Evolutionary conservation across 2,113 vertebrate species (phyloP), one percentile per base, ranked within the genome.

Genomic region (Solea senegalensis): DNA sequence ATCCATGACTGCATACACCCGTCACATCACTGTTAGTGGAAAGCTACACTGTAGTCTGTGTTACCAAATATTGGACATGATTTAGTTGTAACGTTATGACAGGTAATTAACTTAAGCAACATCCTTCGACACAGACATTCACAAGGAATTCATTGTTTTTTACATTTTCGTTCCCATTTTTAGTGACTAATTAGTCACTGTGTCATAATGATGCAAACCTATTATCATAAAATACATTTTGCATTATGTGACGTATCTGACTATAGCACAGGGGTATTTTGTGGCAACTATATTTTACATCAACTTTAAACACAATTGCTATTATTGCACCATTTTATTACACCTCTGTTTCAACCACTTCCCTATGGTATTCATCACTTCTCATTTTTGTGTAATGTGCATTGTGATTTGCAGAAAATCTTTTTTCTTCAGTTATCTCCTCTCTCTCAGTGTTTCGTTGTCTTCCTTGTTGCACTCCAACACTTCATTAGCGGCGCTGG

Each of bases 381-480:
- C 58, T 50, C 15, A 56, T 4, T 34, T 34, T 34, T 34, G 5
- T 48, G 3, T 52, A 52, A 6, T 3, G n/a, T 16, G 63, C 21
- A 43, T 14, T 79, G 54, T 27, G 46, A 14, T 74, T 2, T n/a
- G 45, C 28, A 53, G 0, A 0, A 3, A 13, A 12, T 2, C 11
- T n/a, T 15, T n/a, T 13, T 10, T 34, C 12, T 3, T 10, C 16
- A 1, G 1, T 56, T 1, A 54, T 53, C 39, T 61, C 43, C 14
- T 9, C 44, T 57, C 28, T 14, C 15, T n/a, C 40, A 27, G 8
- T 21, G 7, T 58, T 50, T 82, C 43, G 8, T 76, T 71, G 15
- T 52, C 9, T 0, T 15, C 43, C 8, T 14, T 43, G 46, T 53
- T 14, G 43, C 86, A 91, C 6, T 84, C 87, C 78, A 89, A 69